Conservation (phyloP, 2,888 invertebrate genomes). For the Diarsia brunnea region DNA sequence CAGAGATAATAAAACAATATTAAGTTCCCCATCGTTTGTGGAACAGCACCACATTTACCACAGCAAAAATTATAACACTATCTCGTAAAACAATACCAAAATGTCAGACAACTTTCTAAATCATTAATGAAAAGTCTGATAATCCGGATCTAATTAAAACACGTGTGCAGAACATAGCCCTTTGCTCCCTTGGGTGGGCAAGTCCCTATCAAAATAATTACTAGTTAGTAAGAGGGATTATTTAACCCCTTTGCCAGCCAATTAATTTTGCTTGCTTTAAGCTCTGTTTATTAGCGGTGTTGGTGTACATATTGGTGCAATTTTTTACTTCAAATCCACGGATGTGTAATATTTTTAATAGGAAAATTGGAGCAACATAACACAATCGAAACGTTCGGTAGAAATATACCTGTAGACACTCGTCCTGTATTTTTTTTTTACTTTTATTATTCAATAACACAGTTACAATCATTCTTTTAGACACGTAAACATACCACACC, state of each 20-base stretch:
- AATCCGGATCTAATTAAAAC: constrained; percentile 87
- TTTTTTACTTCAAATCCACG: constrained; percentile 21
- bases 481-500: too few species aligned
- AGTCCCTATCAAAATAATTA: constrained; percentile 84
- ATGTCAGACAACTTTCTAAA: constrained; percentile 58
- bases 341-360: not conserved
- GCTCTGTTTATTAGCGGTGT: constrained; percentile 72
- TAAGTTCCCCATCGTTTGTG: too few species aligned
- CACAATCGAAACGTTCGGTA: not conserved
- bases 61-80: not conserved
- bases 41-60: too few species aligned
- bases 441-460: too few species aligned
- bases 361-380: not conserved
- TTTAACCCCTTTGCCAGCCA: constrained; percentile 76
- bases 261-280: constrained; percentile 78
- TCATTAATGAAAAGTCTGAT: constrained; percentile 79
- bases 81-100: constrained; percentile 44
- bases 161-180: constrained; percentile 68
- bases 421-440: not conserved
- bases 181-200: constrained; percentile 70
- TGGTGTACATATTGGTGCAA: constrained; percentile 47
- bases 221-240: constrained; percentile 73
- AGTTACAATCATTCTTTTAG: too few species aligned
- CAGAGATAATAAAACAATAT: too few species aligned
- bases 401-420: not conserved